These are phyloP conservation scores for Eulimnadia texana DNA, from an alignment of 1,140 invertebrate genomes.

Conservation along the genomic window DNA sequence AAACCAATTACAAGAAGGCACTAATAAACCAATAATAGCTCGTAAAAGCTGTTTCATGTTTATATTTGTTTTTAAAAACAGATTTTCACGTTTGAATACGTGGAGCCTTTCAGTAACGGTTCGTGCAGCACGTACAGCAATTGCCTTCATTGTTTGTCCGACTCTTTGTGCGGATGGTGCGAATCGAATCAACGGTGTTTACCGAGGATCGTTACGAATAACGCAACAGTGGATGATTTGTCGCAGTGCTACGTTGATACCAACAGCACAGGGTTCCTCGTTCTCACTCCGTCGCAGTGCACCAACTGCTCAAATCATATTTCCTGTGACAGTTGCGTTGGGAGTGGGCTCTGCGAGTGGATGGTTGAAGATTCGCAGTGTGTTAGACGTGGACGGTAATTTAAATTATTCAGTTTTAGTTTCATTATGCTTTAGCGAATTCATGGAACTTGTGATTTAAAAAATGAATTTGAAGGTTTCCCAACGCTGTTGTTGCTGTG, in stretches of 20 bases:
- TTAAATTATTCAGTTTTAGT: slow-evolving; percentile 22
- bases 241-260: slow-evolving; percentile 3
- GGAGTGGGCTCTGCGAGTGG: slow-evolving; percentile 63
- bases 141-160: slow-evolving; percentile 73
- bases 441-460: too few species aligned
- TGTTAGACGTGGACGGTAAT: slow-evolving; percentile 50
- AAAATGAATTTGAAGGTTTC: slow-evolving; percentile 27
- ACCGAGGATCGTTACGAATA: slow-evolving; percentile 9
- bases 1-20: slow-evolving; percentile 16
- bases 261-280: slow-evolving; percentile 40
- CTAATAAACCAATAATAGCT: too few species aligned
- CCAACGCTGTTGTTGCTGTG: slow-evolving; percentile 40
- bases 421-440: too few species aligned
- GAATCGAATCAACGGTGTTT: slow-evolving; percentile 30
- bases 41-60: too few species aligned
- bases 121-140: slow-evolving; percentile 62
- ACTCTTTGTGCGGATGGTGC: slow-evolving; percentile 83
- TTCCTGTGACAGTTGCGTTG: slow-evolving; percentile 61
- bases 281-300: slow-evolving; percentile 62
- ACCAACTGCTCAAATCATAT: slow-evolving; percentile 74
- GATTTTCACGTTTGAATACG: slow-evolving; percentile 71
- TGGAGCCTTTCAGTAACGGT: slow-evolving; percentile 69
- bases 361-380: slow-evolving; percentile 69
- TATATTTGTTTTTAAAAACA: slow-evolving; percentile 21
- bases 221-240: slow-evolving; percentile 4